Conservation (phyloP, 1,140 invertebrate species). For the Zaprionus lachaisei region DNA sequence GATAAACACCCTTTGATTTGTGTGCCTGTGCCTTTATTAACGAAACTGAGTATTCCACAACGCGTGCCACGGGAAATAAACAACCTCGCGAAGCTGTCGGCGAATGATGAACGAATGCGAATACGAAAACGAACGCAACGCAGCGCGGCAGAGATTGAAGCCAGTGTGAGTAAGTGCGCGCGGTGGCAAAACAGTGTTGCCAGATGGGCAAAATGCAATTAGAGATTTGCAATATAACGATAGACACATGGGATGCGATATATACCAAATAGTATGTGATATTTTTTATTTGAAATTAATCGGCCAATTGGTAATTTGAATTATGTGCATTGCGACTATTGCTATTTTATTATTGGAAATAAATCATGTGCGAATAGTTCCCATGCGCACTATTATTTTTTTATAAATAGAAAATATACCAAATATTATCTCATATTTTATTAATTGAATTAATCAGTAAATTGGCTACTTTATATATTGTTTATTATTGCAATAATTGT, state of each 20-base stretch:
- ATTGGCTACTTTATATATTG: neutral
- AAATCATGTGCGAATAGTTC: too few relatives aligned
- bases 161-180: constrained; percentile 9
- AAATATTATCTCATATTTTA: neutral
- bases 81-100: constrained; percentile 43
- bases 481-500: constrained; percentile 6
- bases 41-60: constrained; percentile 38
- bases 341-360: too few relatives aligned
- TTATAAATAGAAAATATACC: neutral
- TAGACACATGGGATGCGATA: neutral
- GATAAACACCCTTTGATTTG: constrained; percentile 32
- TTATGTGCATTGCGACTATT: too few relatives aligned
- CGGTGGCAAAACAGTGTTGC: neutral
- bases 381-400: too few relatives aligned
- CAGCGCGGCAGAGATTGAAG: constrained; percentile 40
- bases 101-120: constrained; percentile 40
- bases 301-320: neutral
- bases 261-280: neutral
- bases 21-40: constrained; percentile 11
- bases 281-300: neutral
- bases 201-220: neutral
- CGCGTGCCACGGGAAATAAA: constrained; percentile 34
- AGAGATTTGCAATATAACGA: constrained; percentile 2
- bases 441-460: neutral
- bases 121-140: constrained; percentile 19